Conservation (phyloP, 1,140 invertebrate species). For the Drosophila ananassae region DNA sequence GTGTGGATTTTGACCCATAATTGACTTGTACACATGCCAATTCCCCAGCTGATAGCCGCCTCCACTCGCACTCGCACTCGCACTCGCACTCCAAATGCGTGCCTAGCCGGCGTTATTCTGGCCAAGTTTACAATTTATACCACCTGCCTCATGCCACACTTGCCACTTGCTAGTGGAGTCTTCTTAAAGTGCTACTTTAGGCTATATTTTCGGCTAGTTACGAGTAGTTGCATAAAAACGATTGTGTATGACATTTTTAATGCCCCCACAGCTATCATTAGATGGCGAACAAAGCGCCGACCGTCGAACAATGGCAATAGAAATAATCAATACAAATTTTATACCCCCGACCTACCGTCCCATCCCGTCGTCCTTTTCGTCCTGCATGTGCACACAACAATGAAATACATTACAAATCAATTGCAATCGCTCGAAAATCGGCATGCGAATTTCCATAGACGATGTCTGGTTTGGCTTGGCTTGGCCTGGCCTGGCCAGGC, state of each 20-base stretch:
- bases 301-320: slow-evolving; percentile 75
- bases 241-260: slow-evolving; percentile 75
- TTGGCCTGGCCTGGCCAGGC: slow-evolving; percentile 40
- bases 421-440: slow-evolving; percentile 82
- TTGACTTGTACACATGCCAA: slow-evolving; percentile 80
- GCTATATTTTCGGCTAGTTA: slow-evolving; percentile 10
- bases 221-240: slow-evolving; percentile 13
- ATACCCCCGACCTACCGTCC: slow-evolving; percentile 24
- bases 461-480: slow-evolving; percentile 58
- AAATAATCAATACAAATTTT: slow-evolving; percentile 83
- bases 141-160: slow-evolving; percentile 10
- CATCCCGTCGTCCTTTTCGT: too few species aligned
- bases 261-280: slow-evolving; percentile 80
- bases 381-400: slow-evolving; percentile 55
- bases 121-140: slow-evolving; percentile 50
- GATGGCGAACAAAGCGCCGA: slow-evolving; percentile 73
- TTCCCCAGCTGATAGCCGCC: slow-evolving; percentile 52
- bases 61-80: not conserved
- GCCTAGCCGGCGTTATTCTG: slow-evolving; percentile 55
- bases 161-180: not conserved
- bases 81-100: slow-evolving; percentile 32
- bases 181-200: slow-evolving; percentile 36
- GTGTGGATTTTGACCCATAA: slow-evolving; percentile 80
- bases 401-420: slow-evolving; percentile 83
- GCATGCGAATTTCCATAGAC: slow-evolving; percentile 81